phyloP scores from a whole-genome alignment of 2,888 invertebrate genomes.

The Oegoconia quadripuncta region DNA sequence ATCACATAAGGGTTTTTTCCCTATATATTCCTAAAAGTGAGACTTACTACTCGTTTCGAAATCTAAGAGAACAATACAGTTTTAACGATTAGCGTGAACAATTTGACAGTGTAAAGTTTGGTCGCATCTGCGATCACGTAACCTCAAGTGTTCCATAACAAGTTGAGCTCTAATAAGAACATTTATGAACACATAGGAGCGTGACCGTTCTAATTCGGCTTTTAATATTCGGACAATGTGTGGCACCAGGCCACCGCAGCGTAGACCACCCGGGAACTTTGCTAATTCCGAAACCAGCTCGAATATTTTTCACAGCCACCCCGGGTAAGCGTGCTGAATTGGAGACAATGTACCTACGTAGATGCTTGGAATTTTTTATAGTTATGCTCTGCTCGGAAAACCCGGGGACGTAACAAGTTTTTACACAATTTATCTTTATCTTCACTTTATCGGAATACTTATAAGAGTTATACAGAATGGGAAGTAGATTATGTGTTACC shows the following conservation, averaged over 20 bases:
- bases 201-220: constrained; percentile 60
- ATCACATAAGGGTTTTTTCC: too few relatives aligned
- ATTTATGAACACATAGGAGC: constrained; percentile 55
- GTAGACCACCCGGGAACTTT: constrained; percentile 45
- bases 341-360: constrained; percentile 50
- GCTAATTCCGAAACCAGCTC: constrained; percentile 46
- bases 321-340: constrained; percentile 42
- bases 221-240: constrained; percentile 69
- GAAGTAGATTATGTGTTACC: too few relatives aligned
- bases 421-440: constrained; percentile 35
- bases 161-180: constrained; percentile 53
- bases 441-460: constrained; percentile 9
- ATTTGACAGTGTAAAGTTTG: constrained; percentile 16
- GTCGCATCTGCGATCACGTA: constrained; percentile 30
- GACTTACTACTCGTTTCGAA: too few relatives aligned
- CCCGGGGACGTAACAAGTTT: constrained; percentile 46
- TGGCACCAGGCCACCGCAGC: constrained; percentile 40
- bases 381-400: constrained; percentile 35
- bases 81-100: not conserved
- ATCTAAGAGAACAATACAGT: not conserved
- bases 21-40: too few relatives aligned
- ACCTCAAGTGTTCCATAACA: constrained; percentile 38
- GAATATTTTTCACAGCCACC: constrained; percentile 51
- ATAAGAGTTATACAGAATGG: too few relatives aligned
- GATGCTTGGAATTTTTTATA: constrained; percentile 56